phyloP scores from a whole-genome alignment of 2,797 vertebrate species.

The Pogonophryne albipinna region DNA sequence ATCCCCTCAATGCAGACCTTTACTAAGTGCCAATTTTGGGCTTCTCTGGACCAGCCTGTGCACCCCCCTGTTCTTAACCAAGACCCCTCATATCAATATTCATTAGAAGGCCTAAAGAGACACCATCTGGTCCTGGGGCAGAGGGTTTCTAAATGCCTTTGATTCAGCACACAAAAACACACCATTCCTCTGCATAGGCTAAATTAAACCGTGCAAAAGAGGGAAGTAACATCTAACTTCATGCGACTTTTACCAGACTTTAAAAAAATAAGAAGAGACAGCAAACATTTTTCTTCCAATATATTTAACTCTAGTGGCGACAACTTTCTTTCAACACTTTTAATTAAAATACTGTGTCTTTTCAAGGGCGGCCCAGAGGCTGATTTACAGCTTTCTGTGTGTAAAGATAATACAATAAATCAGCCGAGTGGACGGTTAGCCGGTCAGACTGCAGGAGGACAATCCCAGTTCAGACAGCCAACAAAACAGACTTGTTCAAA shows the following conservation, averaged over 20 bases:
- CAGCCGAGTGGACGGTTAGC: constrained; percentile 16
- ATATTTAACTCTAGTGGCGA: background rate
- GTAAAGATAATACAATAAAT: constrained; percentile 46
- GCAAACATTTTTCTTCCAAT: no score
- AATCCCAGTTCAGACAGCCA: constrained; percentile 25
- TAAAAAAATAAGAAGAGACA: no score
- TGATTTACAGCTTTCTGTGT: background rate
- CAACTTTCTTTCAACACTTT: background rate
- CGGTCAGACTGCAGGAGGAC: constrained; percentile 36
- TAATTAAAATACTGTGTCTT: background rate
- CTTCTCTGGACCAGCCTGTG: constrained; percentile 36
- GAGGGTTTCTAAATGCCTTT: constrained; percentile 61
- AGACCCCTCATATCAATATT: constrained; percentile 84
- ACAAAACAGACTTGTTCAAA: constrained; percentile 32
- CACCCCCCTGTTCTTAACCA: constrained; percentile 70
- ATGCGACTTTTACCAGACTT: background rate
- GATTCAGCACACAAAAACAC: constrained; percentile 40
- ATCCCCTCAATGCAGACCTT: constrained; percentile 49
- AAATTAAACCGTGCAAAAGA: constrained; percentile 10
- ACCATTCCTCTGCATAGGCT: constrained; percentile 50
- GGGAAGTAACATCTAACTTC: constrained; percentile 21
- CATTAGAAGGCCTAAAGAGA: constrained; percentile 81
- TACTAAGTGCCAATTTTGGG: constrained; percentile 51
- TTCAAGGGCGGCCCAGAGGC: background rate
- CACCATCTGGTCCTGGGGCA: constrained; percentile 83